These are phyloP conservation scores for Cryptus viduatorius DNA, from an alignment of 2,888 invertebrate species.

Conservation along the genomic window DNA sequence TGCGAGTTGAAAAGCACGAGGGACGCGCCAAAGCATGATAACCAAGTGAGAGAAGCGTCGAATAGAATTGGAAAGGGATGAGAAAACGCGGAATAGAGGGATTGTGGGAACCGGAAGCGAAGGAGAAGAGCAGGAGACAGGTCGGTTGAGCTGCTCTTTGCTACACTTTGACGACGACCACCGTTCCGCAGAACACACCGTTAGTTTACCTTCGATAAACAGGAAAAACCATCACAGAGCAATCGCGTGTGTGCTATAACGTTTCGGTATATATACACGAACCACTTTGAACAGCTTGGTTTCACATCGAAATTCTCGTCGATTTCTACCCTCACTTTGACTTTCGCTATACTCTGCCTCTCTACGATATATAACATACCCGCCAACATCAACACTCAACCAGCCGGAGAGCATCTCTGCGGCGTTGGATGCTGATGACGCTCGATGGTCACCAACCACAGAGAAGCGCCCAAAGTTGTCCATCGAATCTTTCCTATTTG, in stretches of 20 bases:
- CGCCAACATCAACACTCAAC: neutral
- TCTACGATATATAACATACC: neutral
- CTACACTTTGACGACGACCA: slow-evolving; percentile 67
- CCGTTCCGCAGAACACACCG: slow-evolving; percentile 59
- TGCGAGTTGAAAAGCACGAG: slow-evolving; percentile 19
- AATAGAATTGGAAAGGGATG: slow-evolving; percentile 1
- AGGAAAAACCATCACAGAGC: slow-evolving; percentile 73
- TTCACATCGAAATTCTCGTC: slow-evolving; percentile 6
- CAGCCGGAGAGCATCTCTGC: neutral
- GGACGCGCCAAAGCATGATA: slow-evolving; percentile 31
- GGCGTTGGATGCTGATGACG: neutral
- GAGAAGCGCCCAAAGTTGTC: slow-evolving; percentile 4
- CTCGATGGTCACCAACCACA: neutral
- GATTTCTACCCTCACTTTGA: slow-evolving; percentile 7
- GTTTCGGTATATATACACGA: slow-evolving; percentile 50
- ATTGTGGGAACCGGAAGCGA: slow-evolving; percentile 10
- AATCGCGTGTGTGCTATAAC: slow-evolving; percentile 65
- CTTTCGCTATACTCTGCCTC: slow-evolving; percentile 11
- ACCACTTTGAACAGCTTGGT: slow-evolving; percentile 39
- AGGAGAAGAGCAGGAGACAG: slow-evolving; percentile 25
- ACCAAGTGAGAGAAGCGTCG: slow-evolving; percentile 9
- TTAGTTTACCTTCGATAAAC: slow-evolving; percentile 74
- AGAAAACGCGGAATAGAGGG: neutral
- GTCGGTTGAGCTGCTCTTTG: slow-evolving; percentile 68
- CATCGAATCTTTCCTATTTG: neutral